Evolutionary conservation across 2,797 vertebrate genomes (phyloP).

Genomic region (Pipistrellus nathusii): DNA sequence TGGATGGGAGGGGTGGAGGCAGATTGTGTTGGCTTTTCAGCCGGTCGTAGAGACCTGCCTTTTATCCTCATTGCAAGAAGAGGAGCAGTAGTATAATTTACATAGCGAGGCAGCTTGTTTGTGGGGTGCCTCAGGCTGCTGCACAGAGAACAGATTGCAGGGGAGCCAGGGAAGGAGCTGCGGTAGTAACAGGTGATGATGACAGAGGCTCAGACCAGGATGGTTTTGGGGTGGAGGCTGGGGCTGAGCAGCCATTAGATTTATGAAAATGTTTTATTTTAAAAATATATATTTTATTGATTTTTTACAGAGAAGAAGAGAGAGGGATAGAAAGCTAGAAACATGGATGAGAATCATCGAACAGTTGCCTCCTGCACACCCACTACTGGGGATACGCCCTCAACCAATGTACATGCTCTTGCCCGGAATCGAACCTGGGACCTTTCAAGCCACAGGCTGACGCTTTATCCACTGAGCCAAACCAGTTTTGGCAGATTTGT

Average conservation of each 20-base stretch:
- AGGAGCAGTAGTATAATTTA: rapidly evolving
- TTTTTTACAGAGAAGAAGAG: no score
- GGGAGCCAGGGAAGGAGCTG: rapidly evolving
- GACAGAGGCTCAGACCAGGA: background rate
- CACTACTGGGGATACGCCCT: no score
- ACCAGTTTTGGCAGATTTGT: no score
- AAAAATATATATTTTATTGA: no score
- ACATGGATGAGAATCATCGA: no score
- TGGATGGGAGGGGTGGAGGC: no score
- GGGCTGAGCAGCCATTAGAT: background rate
- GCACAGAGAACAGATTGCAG: rapidly evolving
- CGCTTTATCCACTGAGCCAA: no score
- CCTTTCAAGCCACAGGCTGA: no score
- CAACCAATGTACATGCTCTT: no score
- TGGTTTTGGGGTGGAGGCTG: rapidly evolving
- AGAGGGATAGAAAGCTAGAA: no score
- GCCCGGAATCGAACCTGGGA: no score
- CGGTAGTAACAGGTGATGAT: background rate
- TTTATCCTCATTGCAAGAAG: background rate
- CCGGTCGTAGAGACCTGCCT: rapidly evolving
- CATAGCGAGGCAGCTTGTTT: rapidly evolving
- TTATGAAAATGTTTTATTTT: rapidly evolving
- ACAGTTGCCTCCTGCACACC: no score
- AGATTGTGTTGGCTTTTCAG: background rate
- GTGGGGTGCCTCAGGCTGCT: background rate